Evolutionary conservation across 2,797 vertebrate genomes (phyloP), one percentile per base, ranked within the genome.

Genomic region (Spinus olivaceus): DNA sequence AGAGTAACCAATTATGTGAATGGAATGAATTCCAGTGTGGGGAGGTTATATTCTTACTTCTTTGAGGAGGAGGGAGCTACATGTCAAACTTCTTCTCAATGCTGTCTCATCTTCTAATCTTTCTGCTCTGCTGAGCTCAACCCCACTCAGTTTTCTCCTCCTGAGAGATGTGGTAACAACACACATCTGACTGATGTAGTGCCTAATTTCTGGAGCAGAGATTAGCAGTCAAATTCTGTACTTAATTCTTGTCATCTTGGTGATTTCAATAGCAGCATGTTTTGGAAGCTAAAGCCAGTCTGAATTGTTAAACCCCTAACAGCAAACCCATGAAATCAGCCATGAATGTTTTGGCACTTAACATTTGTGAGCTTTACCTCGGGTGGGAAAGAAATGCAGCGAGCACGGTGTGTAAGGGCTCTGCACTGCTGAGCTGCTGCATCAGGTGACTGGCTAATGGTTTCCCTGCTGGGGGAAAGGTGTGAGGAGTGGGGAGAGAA

Each of bases 401-500:
- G 6, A 59, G 86, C 95, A 20, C 44, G 65, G 87, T 72, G 12
- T 74, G 65, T 64, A 59, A 65, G 92, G 92, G 44, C 67, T 96
- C 60, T 88, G 49, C 44, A 10, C 94, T 87, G 56, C 93, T 85
- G 79, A 85, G 74, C 13, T 70, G 71, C 47, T 88, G 64, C 81
- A 50, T 96, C 87, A 78, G 64, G 63, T 95, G 81, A 59, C 88
- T 94, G 94, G 86, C 86, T 95, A 92, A 95, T 96, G 96, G 94
- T 79, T 73, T 90, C 67, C 96, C 94, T 91, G 96, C 93, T 94
- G 96, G n/a, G 86, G 85, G 65, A 66, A 67, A 83, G 93, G 90
- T 87, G 63, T 19, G 66, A 66, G 64, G 88, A 15, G 76, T 63
- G 88, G 85, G 21, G 9, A 53, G 85, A 66, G 81, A 88, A 61